Evolutionary conservation across 2,113 vertebrate species (phyloP).

Genomic region (Arvicanthis niloticus): DNA sequence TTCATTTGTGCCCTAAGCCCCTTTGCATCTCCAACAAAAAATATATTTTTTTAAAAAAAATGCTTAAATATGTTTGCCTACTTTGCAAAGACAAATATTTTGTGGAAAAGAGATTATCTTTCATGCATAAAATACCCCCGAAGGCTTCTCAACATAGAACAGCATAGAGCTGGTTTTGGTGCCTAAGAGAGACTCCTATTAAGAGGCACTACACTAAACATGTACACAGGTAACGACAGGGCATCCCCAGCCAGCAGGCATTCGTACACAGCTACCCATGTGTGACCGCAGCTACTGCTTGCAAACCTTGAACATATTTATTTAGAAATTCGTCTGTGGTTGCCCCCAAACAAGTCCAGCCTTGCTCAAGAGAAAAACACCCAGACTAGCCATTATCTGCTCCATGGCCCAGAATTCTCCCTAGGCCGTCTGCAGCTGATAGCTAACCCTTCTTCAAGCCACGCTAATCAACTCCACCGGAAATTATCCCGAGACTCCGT

Average conservation of each 20-base stretch:
- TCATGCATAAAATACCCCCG: neutral
- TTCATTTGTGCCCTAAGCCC: neutral
- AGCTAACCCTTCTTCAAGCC: neutral
- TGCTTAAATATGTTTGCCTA: neutral
- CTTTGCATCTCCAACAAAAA: constrained; percentile 18
- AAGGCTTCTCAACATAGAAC: neutral
- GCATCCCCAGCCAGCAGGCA: neutral
- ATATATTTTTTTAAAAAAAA: neutral
- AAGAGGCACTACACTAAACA: fast-evolving
- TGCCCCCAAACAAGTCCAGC: neutral
- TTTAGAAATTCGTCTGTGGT: neutral
- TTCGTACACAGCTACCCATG: fast-evolving
- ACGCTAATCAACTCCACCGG: neutral
- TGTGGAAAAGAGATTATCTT: neutral
- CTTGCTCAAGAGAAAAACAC: neutral
- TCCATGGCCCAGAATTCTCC: neutral
- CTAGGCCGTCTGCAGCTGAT: too few relatives aligned
- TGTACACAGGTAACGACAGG: fast-evolving
- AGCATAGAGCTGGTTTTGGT: neutral
- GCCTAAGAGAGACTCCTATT: fast-evolving
- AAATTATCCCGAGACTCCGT: neutral
- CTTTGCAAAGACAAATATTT: neutral
- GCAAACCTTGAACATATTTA: neutral
- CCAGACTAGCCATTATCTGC: neutral
- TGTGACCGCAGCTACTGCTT: neutral